Percentiles rank a stretch among this genome's conserved stretches.
Conservation (phyloP, 2,888 invertebrate genomes). For the Anorthoa munda region DNA sequence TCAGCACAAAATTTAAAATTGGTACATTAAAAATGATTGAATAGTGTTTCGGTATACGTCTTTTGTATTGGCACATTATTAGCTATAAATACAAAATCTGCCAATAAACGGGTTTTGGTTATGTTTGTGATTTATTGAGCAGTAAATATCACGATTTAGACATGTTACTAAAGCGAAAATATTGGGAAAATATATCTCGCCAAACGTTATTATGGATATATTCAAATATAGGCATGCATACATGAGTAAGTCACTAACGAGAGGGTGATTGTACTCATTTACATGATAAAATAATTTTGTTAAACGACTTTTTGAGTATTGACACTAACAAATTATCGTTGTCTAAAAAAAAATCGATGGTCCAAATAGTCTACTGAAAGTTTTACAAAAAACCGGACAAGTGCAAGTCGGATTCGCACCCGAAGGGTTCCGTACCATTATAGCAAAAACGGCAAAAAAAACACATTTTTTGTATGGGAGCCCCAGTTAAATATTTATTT, state of each 20-base stretch:
- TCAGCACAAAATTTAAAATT: background rate
- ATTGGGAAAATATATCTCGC: slow-evolving; percentile 44
- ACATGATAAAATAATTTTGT: slow-evolving; percentile 56
- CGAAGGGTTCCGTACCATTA: too few relatives aligned
- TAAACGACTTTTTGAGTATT: slow-evolving; percentile 44
- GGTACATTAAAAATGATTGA: slow-evolving; percentile 32
- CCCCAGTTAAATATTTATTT: too few relatives aligned
- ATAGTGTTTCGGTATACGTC: slow-evolving; percentile 14
- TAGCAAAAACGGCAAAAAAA: too few relatives aligned
- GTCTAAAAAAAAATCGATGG: slow-evolving; percentile 17
- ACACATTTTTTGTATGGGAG: too few relatives aligned
- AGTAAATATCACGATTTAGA: slow-evolving; percentile 62
- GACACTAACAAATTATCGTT: slow-evolving; percentile 36
- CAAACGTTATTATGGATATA: slow-evolving; percentile 35
- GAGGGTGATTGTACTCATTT: slow-evolving; percentile 49
- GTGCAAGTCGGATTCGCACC: too few relatives aligned
- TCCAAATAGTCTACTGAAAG: background rate
- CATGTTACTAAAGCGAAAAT: slow-evolving; percentile 56
- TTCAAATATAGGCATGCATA: slow-evolving; percentile 54
- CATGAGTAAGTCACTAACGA: slow-evolving; percentile 46
- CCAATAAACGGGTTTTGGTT: slow-evolving; percentile 54
- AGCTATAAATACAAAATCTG: slow-evolving; percentile 51
- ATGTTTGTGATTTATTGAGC: slow-evolving; percentile 61
- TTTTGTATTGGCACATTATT: slow-evolving; percentile 48
- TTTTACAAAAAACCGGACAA: too few relatives aligned